Conservation (phyloP, 2,113 vertebrate species). For the Marmota flaviventris region DNA sequence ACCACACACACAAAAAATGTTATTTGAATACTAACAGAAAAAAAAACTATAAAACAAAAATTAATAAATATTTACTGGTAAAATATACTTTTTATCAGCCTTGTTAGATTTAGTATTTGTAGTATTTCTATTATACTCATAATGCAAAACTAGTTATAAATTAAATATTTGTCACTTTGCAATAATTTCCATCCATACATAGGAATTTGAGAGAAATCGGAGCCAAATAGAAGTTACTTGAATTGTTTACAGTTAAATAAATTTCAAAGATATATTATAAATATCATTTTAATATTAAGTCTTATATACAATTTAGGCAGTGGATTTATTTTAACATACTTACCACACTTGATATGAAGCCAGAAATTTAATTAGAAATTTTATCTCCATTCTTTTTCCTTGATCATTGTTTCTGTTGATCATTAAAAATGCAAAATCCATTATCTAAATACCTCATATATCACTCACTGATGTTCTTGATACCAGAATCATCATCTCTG, state of each 20-base stretch:
- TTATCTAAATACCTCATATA: neutral
- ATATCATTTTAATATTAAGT: neutral
- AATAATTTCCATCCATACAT: neutral
- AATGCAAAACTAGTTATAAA: neutral
- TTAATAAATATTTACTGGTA: neutral
- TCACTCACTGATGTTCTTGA: neutral
- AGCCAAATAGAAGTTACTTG: neutral
- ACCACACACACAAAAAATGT: neutral
- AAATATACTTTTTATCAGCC: neutral
- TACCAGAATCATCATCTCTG: neutral
- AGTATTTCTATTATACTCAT: neutral
- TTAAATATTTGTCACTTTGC: neutral
- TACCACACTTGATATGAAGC: neutral
- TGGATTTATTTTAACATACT: neutral
- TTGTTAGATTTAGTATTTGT: neutral
- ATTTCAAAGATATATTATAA: neutral
- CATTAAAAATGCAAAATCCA: neutral
- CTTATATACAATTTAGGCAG: neutral
- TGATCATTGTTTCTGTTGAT: too few species aligned
- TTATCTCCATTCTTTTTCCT: neutral
- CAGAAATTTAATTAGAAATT: neutral
- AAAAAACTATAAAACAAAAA: neutral
- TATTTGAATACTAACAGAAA: neutral
- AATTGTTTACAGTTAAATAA: neutral
- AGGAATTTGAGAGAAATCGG: constrained; percentile 21